phyloP scores from a whole-genome alignment of 1,140 invertebrate species.

The Teleopsis dalmanni region DNA sequence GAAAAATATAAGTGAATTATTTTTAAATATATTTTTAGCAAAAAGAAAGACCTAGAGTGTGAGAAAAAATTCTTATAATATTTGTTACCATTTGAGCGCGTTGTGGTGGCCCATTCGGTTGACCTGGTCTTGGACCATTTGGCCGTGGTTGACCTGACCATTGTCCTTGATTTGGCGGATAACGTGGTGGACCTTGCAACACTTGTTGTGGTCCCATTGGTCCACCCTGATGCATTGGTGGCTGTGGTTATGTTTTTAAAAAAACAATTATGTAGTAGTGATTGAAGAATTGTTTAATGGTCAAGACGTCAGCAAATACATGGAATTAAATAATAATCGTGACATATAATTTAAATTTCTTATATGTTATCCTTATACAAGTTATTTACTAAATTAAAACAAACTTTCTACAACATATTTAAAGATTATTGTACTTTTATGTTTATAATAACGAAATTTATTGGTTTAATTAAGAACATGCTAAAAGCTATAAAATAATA shows the following conservation, averaged over 20 bases:
- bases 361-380: background rate
- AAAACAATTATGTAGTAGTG: conserved; percentile 20
- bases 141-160: conserved; percentile 50
- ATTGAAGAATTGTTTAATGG: conserved; percentile 21
- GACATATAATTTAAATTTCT: conserved; percentile 17
- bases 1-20: background rate
- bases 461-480: too few relatives aligned
- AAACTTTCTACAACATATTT: too few relatives aligned
- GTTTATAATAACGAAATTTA: too few relatives aligned
- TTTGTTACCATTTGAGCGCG: conserved; percentile 66
- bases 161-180: conserved; percentile 46
- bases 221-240: conserved; percentile 42
- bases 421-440: too few relatives aligned
- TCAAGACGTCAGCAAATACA: too few relatives aligned
- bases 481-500: too few relatives aligned
- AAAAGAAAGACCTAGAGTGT: too few relatives aligned
- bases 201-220: conserved; percentile 34
- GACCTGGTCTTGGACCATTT: conserved; percentile 62
- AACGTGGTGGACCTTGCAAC: conserved; percentile 48
- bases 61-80: too few relatives aligned
- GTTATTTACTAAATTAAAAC: background rate
- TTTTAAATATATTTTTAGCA: too few relatives aligned
- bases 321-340: conserved; percentile 41
- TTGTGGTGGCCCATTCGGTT: conserved; percentile 51
- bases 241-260: conserved; percentile 15